Conservation (phyloP, 2,888 invertebrate genomes). For the Pantelozetes paolii region DNA sequence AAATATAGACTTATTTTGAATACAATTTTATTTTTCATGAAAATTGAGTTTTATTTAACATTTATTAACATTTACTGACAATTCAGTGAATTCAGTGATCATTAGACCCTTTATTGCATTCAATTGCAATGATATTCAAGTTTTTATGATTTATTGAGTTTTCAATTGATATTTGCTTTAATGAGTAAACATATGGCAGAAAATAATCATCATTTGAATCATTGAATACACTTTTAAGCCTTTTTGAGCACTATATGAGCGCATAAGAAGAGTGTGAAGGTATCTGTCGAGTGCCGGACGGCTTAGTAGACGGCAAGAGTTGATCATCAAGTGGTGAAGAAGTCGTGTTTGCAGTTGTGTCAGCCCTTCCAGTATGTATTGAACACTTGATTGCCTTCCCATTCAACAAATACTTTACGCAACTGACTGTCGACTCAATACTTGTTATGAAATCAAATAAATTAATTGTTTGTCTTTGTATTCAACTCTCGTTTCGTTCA, state of each 20-base stretch:
- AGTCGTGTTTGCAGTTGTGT: neutral
- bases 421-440: neutral
- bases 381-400: neutral
- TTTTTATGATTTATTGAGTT: constrained; percentile 15
- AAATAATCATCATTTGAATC: constrained; percentile 23
- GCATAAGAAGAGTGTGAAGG: constrained; percentile 3
- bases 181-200: constrained; percentile 20
- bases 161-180: neutral
- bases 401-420: neutral
- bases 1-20: too few relatives aligned
- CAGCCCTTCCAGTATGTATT: neutral
- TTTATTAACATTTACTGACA: neutral
- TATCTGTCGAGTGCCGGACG: neutral
- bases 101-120: neutral
- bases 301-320: neutral
- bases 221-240: neutral
- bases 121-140: neutral
- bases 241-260: neutral
- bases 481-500: neutral
- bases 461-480: neutral
- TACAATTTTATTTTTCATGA: too few relatives aligned
- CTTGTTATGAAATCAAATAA: neutral
- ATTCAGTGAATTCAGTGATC: neutral
- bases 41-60: too few relatives aligned
- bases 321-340: neutral